Evolutionary conservation across 2,888 invertebrate genomes (phyloP).

Genomic region (Andrena chrysosceles): DNA sequence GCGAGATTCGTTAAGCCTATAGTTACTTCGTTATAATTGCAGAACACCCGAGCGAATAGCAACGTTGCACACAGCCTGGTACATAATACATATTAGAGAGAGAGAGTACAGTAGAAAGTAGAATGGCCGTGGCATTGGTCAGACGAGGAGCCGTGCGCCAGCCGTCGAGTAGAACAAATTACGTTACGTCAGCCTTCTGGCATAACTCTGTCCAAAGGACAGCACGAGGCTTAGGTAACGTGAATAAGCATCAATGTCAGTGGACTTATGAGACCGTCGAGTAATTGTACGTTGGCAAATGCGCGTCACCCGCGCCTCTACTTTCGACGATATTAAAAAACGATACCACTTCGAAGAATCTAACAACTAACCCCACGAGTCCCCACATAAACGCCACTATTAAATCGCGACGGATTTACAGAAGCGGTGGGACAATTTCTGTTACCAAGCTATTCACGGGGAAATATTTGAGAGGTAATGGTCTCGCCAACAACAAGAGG

Average conservation of each 20-base stretch:
- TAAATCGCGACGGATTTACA: too few species aligned
- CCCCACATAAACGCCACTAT: too few species aligned
- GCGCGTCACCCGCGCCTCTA: background rate
- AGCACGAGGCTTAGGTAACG: slow-evolving; percentile 1
- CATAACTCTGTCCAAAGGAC: slow-evolving; percentile 30
- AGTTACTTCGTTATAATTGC: background rate
- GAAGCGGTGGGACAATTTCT: too few species aligned
- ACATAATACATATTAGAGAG: background rate
- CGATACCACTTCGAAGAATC: too few species aligned
- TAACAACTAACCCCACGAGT: too few species aligned
- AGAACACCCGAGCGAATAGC: background rate
- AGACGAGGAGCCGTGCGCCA: slow-evolving; percentile 23
- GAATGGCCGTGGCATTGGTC: background rate
- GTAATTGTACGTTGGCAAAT: slow-evolving; percentile 5
- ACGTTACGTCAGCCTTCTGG: slow-evolving; percentile 52
- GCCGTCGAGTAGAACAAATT: slow-evolving; percentile 62
- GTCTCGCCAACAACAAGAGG: too few species aligned
- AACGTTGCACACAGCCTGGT: background rate
- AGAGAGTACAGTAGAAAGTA: background rate
- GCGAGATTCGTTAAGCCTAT: too few species aligned
- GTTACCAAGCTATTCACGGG: too few species aligned
- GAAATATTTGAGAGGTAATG: too few species aligned
- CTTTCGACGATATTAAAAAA: too few species aligned
- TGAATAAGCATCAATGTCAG: slow-evolving; percentile 16
- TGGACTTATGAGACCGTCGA: slow-evolving; percentile 3